These are phyloP conservation scores for Rhinolophus sinicus DNA, from an alignment of 2,113 vertebrate species.

Conservation along the genomic window DNA sequence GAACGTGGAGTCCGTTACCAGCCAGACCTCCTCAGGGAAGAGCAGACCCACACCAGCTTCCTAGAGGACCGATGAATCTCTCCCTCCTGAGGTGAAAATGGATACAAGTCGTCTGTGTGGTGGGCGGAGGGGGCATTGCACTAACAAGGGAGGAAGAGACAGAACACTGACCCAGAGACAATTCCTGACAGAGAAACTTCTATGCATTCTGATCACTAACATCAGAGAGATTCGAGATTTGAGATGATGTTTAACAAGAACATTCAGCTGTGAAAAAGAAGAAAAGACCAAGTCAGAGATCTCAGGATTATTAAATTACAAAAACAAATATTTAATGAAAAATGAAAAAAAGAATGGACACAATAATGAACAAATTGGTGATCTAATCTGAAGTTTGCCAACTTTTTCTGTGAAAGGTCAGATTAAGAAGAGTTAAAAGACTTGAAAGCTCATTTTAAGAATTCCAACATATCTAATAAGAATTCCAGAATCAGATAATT, in stretches of 20 bases:
- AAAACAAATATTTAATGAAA: not conserved
- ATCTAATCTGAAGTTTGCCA: not conserved
- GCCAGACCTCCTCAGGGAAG: not conserved
- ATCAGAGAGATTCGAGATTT: not conserved
- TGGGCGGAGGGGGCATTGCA: not conserved
- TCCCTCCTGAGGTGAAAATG: not conserved
- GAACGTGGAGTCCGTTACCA: fast-evolving
- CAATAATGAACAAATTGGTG: too few relatives aligned
- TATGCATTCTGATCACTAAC: not conserved
- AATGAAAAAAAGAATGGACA: not conserved
- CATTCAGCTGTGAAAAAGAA: not conserved
- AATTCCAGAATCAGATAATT: not conserved
- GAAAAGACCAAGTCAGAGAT: not conserved
- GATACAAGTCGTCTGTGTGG: not conserved
- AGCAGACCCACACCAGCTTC: too few relatives aligned
- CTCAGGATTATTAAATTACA: not conserved
- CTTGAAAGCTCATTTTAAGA: not conserved
- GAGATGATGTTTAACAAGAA: not conserved
- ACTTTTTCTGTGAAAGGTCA: not conserved
- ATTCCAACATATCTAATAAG: not conserved
- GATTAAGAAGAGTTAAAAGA: not conserved
- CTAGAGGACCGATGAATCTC: not conserved
- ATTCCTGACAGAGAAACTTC: not conserved
- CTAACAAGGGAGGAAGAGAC: not conserved
- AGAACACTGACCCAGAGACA: not conserved